Conservation (phyloP, 2,888 invertebrate species). For the Andrena bicolor region DNA sequence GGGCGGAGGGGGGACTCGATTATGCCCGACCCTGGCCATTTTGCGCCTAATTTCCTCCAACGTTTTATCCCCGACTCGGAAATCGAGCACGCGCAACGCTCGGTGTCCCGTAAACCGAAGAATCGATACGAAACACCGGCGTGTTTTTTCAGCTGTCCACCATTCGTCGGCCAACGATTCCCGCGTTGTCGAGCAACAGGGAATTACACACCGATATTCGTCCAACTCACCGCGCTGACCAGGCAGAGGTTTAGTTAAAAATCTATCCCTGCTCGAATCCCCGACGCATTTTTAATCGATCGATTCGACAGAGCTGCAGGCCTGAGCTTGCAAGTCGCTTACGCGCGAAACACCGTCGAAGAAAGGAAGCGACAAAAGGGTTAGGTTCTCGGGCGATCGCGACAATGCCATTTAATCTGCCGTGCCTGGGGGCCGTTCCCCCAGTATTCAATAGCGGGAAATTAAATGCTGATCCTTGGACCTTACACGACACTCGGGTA, state of each 20-base stretch:
- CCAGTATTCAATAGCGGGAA: constrained; percentile 26
- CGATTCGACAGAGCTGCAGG: neutral
- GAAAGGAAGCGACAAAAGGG: neutral
- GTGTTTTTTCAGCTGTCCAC: constrained; percentile 15
- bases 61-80: constrained; percentile 26
- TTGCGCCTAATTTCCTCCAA: constrained; percentile 33
- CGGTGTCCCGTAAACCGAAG: constrained; percentile 1
- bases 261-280: neutral
- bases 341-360: neutral
- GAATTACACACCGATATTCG: constrained; percentile 12
- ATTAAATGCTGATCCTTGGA: constrained; percentile 39
- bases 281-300: neutral
- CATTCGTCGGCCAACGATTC: constrained; percentile 5
- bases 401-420: constrained; percentile 12
- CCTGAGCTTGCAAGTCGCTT: neutral
- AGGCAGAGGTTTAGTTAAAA: neutral
- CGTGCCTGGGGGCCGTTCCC: neutral
- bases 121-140: neutral
- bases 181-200: constrained; percentile 13
- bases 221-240: neutral
- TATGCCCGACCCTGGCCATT: constrained; percentile 19
- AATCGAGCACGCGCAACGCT: constrained; percentile 22
- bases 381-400: neutral
- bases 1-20: neutral
- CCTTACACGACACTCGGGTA: constrained; percentile 14